Evolutionary conservation across 1,140 invertebrate genomes (phyloP).

Genomic region (Drosophila virilis): DNA sequence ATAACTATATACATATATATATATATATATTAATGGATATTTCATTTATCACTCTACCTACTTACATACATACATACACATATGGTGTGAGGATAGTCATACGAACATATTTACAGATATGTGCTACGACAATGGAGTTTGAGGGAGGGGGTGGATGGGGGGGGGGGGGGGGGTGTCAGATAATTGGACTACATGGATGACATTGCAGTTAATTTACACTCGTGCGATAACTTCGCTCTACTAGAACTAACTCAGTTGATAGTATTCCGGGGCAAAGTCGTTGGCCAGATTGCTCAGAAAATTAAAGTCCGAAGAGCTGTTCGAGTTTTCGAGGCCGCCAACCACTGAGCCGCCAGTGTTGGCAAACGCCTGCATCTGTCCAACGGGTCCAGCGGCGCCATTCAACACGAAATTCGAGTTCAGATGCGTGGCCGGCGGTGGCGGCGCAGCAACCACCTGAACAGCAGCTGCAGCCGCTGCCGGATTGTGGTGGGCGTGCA

Average conservation of each 20-base stretch:
- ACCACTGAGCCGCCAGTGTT: slow-evolving; percentile 38
- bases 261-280: slow-evolving; percentile 96
- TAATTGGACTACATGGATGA: slow-evolving; percentile 31
- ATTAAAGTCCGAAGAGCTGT: slow-evolving; percentile 95
- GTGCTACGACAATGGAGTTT: slow-evolving; percentile 30
- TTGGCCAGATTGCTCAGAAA: slow-evolving; percentile 95
- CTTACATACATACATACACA: slow-evolving; percentile 38
- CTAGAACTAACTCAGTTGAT: slow-evolving; percentile 85
- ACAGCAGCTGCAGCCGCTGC: slow-evolving; percentile 31
- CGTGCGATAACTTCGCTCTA: slow-evolving; percentile 28
- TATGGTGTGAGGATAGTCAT: slow-evolving; percentile 24
- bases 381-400: slow-evolving; percentile 50
- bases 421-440: slow-evolving; percentile 53
- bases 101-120: slow-evolving; percentile 65
- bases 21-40: background rate
- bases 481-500: slow-evolving; percentile 84
- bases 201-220: slow-evolving; percentile 17
- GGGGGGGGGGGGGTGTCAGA: background rate
- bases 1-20: slow-evolving; percentile 7
- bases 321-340: slow-evolving; percentile 89
- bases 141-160: no score
- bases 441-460: slow-evolving; percentile 46
- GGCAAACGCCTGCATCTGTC: slow-evolving; percentile 60
- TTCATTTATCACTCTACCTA: slow-evolving; percentile 31
- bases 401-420: slow-evolving; percentile 58